phyloP scores from a whole-genome alignment of 2,797 vertebrate genomes.

The Ciconia nigra region DNA sequence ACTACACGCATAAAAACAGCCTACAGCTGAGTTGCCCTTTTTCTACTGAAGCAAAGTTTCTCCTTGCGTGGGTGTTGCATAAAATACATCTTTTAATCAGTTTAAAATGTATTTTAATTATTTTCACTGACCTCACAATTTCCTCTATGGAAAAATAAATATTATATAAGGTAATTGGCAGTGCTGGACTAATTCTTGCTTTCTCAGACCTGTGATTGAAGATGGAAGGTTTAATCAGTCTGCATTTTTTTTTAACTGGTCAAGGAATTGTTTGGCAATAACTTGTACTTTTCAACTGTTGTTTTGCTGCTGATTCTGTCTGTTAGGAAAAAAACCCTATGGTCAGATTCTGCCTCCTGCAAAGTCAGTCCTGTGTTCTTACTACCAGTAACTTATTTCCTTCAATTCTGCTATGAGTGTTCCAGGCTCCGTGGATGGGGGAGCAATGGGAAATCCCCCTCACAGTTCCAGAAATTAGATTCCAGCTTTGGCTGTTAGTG shows the following conservation, averaged over 20 bases:
- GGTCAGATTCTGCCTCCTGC: not conserved
- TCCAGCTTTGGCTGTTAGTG: not conserved
- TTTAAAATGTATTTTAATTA: not conserved
- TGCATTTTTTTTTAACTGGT: not conserved
- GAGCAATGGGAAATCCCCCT: not conserved
- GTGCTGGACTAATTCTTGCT: not conserved
- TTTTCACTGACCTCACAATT: not conserved
- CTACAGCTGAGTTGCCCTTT: conserved; percentile 34
- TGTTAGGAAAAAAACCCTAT: not conserved
- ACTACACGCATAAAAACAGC: not conserved
- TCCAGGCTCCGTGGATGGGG: not conserved
- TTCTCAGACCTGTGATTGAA: not conserved
- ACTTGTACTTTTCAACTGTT: not conserved
- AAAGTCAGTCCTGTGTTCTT: not conserved
- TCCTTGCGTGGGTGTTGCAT: not conserved
- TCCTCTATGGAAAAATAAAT: not conserved
- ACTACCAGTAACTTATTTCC: not conserved
- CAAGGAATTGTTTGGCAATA: not conserved
- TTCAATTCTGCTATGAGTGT: not conserved
- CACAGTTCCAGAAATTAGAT: not conserved
- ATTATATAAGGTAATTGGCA: not conserved
- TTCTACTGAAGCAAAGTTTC: conserved; percentile 14
- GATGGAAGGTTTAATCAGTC: not conserved
- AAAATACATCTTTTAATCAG: not conserved
- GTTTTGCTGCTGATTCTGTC: not conserved